Base-by-base conservation (phyloP, 2,113 vertebrate species). In the Melanostigma gelatinosum region DNA sequence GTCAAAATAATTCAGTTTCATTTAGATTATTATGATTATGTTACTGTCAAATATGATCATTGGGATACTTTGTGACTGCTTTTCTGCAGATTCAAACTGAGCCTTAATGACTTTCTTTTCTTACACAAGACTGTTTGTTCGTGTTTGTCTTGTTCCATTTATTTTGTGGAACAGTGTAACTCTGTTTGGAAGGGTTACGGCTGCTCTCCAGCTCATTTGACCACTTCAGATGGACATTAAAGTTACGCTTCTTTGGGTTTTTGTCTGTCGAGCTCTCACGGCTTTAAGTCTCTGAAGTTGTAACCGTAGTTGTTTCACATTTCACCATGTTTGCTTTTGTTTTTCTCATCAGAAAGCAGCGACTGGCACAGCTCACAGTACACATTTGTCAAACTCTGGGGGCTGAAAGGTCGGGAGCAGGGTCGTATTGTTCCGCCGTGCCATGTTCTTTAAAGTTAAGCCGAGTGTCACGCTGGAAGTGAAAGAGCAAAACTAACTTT, bases 111-210 rank as follows among this genome's bases (percentile, higher is more conserved):
- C 29, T 42, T 60, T 20, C 34, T 84, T 78, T 87, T 84, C 67
- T 80, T 77, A 48, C 42, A 32, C 15, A 0, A 36, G 40, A 55
- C 64, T 66, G 75, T 74, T 84, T 84, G 72, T 73, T 79, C 54
- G 65, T 76, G 48, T 89, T 79, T 70, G 62, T 75, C 70, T 81
- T 52, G 65, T 74, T 83, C 36, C 72, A 76, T 89, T 89, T 79
- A 68, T 63, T 82, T 75, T 79, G 72, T 52, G 75, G 65, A 60
- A 46, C 57, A 29, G 69, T 71, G 12, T 13, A 63, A 71, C 66
- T 68, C 52, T 62, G 60, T 72, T 78, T 79, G 67, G 60, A 75
- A 20, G 36, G 38, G 73, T 64, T 29, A 58, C 1, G 40, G 54
- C 60, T 60, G 38, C 61, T 65, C 50, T 72, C 48, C 65, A n/a